Conservation (phyloP, 1,140 invertebrate genomes). For the Teleopsis dalmanni region DNA sequence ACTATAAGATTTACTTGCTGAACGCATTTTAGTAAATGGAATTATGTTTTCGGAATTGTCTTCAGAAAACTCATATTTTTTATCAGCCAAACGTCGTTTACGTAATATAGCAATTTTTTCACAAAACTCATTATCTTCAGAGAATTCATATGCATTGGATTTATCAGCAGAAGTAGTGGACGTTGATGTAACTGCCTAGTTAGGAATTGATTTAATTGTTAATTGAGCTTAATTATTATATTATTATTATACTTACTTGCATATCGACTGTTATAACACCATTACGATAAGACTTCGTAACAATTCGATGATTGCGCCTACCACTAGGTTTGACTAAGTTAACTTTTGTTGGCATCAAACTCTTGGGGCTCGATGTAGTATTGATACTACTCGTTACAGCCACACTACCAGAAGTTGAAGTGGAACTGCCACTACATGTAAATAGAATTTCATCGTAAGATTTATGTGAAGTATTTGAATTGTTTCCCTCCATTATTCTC, state of each 20-base stretch:
- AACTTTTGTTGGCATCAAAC: background rate
- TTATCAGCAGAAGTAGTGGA: constrained; percentile 24
- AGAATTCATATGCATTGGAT: constrained; percentile 73
- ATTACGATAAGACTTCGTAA: constrained; percentile 38
- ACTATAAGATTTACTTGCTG: constrained; percentile 18
- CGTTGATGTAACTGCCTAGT: background rate
- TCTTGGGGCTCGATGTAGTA: background rate
- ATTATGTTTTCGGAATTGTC: constrained; percentile 79
- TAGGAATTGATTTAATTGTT: no score
- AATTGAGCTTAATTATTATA: no score
- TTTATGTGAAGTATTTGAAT: constrained; percentile 6
- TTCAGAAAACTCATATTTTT: constrained; percentile 85
- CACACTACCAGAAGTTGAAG: background rate
- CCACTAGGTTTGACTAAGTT: constrained; percentile 22
- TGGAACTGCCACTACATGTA: constrained; percentile 13
- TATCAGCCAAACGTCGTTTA: constrained; percentile 75
- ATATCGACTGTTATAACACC: constrained; percentile 38
- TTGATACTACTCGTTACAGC: background rate
- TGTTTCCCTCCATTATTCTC: background rate
- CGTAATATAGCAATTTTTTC: constrained; percentile 75
- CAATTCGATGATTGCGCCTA: constrained; percentile 34
- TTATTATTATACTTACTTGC: constrained; percentile 23
- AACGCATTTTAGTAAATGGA: constrained; percentile 54
- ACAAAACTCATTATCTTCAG: constrained; percentile 70
- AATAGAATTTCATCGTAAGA: constrained; percentile 19